phyloP scores from a whole-genome alignment of 2,888 invertebrate genomes.

The Synergus japonicus region DNA sequence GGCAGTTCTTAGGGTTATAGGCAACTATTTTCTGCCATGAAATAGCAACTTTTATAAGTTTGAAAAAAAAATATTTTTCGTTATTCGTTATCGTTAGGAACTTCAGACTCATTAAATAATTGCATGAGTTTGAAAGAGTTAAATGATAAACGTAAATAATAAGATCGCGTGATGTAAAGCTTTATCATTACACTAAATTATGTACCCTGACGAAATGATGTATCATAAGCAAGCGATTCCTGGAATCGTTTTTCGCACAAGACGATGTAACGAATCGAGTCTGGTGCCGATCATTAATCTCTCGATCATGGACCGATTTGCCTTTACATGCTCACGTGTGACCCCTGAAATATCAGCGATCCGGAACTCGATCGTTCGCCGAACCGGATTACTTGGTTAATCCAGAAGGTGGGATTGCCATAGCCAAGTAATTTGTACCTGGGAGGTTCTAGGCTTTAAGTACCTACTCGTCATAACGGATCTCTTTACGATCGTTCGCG shows the following conservation, averaged over 20 bases:
- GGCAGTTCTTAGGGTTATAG: too few relatives aligned
- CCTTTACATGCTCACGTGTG: background rate
- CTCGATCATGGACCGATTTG: background rate
- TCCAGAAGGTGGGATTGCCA: constrained; percentile 54
- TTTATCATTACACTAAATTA: background rate
- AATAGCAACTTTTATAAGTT: too few relatives aligned
- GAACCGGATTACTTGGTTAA: constrained; percentile 59
- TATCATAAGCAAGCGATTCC: background rate
- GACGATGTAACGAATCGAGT: background rate
- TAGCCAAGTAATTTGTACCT: constrained; percentile 54
- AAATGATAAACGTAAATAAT: background rate
- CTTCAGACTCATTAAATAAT: too few relatives aligned
- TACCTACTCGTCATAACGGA: constrained; percentile 48
- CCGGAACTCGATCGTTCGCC: constrained; percentile 52
- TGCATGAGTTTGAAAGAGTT: background rate
- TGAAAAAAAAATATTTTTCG: too few relatives aligned
- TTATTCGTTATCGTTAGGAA: too few relatives aligned
- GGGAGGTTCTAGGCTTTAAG: constrained; percentile 45
- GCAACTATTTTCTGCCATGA: too few relatives aligned
- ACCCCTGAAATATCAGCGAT: constrained; percentile 48
- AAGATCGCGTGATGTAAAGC: background rate
- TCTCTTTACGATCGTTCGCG: constrained; percentile 42
- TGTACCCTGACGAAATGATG: background rate
- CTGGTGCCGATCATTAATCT: constrained; percentile 8
- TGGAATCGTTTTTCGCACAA: background rate